Conservation (phyloP, 2,797 vertebrate genomes). For the Sarcoramphus papa region DNA sequence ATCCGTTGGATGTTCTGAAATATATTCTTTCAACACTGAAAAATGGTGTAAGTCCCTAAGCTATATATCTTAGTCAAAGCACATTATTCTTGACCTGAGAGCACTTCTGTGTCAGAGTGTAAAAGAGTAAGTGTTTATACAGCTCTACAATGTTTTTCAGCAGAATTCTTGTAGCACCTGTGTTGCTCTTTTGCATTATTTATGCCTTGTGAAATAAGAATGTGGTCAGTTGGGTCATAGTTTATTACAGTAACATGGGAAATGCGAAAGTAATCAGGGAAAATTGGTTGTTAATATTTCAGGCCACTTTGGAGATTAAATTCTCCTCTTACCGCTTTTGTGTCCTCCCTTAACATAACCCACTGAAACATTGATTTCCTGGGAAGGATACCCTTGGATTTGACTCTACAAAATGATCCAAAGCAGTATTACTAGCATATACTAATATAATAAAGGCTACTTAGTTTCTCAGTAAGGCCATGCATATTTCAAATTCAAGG, state of each 20-base stretch:
- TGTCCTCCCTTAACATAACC: background rate
- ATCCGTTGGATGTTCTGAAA: background rate
- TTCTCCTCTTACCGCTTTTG: background rate
- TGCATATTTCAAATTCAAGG: background rate
- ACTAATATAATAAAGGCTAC: background rate
- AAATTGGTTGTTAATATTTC: constrained; percentile 40
- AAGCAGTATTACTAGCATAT: background rate
- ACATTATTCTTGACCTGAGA: constrained; percentile 46
- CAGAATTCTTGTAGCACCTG: constrained; percentile 37
- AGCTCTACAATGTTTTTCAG: constrained; percentile 31
- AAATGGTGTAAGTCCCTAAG: background rate
- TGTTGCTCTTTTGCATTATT: constrained; percentile 11
- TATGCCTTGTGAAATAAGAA: constrained; percentile 42
- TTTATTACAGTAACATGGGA: constrained; percentile 27
- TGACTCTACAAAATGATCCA: background rate
- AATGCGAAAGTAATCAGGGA: background rate
- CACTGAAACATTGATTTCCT: background rate
- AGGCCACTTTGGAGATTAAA: constrained; percentile 8
- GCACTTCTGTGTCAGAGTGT: background rate
- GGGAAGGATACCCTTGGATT: background rate
- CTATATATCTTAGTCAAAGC: background rate
- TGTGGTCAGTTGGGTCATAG: constrained; percentile 20
- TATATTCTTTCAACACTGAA: constrained; percentile 3
- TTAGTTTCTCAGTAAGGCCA: background rate
- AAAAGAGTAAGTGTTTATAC: constrained; percentile 20